Base-by-base conservation (phyloP, 2,797 vertebrate species). In the Acrossocheilus wenchowensis region DNA sequence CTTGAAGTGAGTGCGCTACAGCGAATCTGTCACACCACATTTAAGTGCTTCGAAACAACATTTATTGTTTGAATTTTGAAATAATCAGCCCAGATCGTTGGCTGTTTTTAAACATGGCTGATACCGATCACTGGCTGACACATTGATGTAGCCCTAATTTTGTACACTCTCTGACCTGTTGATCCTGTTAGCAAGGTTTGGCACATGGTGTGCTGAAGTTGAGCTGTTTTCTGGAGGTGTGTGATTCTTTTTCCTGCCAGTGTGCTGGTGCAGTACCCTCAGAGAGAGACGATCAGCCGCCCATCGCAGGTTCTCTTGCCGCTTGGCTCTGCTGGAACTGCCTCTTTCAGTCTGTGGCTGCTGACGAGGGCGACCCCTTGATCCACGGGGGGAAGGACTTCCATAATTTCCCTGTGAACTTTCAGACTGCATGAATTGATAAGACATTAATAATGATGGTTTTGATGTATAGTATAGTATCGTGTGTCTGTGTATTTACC, bases 161-260 rank as follows among this genome's bases (percentile, higher is more conserved):
- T 39, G 17, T 54, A 6, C 36, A 26, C 30, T 52, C 54, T 78
- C 87, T 80, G 90, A 99, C 98, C 97, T 99, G 98, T 89, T 99
- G 98, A 92, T 99, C 98, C 90, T 99, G 97, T 95, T n/a, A 99
- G 96, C 72, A 99, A 95, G n/a, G 97, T 98, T 87, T 99, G 98
- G 93, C 97, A 99, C 95, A 99, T 97, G 93, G 86, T 96, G 96
- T 97, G 92, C 97, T 99, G 91, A 98, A 97, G 89, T 99, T 97
- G 89, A 99, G 94, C 81, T 99, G 98, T 90, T 95, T n/a, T 98
- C 93, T 97, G 98, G 64, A 99, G 91, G 86, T 99, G 97, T 89
- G 92, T 94, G 86, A 98, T 95, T n/a, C n/a, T 91, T 99, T 98
- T 41, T 99, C 98, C 93, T 98, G 97, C 97, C 98, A 99, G 9